Percentiles rank a stretch among this genome's conserved stretches.
Conservation (phyloP, 1,140 invertebrate species). For the Drosophila pallidifrons region DNA sequence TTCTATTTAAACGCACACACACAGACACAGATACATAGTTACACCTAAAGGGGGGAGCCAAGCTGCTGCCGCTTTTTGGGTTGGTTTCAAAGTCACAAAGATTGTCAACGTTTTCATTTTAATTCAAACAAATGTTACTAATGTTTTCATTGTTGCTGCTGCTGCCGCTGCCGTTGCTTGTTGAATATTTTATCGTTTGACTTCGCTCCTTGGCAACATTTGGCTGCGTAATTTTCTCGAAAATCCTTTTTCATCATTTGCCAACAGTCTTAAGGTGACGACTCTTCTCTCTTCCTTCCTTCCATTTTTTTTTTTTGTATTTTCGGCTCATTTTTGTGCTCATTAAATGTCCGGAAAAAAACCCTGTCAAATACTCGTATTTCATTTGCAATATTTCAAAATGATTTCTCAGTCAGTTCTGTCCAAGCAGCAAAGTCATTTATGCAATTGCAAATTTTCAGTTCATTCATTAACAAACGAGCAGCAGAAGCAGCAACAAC, state of each 20-base stretch:
- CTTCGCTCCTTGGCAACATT: slow-evolving; percentile 78
- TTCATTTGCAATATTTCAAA: slow-evolving; percentile 25
- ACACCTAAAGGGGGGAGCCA: slow-evolving; percentile 31
- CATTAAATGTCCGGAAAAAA: slow-evolving; percentile 27
- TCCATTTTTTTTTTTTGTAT: not conserved
- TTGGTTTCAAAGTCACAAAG: slow-evolving; percentile 78
- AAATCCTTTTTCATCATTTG: slow-evolving; percentile 76
- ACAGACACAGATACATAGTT: slow-evolving; percentile 24
- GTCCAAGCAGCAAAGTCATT: slow-evolving; percentile 41
- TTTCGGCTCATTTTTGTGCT: slow-evolving; percentile 14
- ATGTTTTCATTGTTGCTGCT: slow-evolving; percentile 79
- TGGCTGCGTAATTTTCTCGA: slow-evolving; percentile 66
- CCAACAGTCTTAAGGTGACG: slow-evolving; percentile 58
- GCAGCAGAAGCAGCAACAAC: slow-evolving; percentile 31
- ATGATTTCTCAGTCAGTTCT: slow-evolving; percentile 5
- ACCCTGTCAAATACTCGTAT: slow-evolving; percentile 13
- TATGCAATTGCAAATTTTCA: slow-evolving; percentile 58
- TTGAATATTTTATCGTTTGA: slow-evolving; percentile 83
- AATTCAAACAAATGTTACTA: slow-evolving; percentile 84
- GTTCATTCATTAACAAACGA: slow-evolving; percentile 57
- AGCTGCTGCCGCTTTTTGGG: slow-evolving; percentile 64
- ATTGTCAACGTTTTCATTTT: slow-evolving; percentile 84
- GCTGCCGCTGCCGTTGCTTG: slow-evolving; percentile 53
- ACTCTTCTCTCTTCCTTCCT: not conserved
- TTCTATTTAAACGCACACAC: slow-evolving; percentile 74